Evolutionary conservation across 2,797 vertebrate genomes (phyloP).

Genomic region (Bradypodion pumilum): DNA sequence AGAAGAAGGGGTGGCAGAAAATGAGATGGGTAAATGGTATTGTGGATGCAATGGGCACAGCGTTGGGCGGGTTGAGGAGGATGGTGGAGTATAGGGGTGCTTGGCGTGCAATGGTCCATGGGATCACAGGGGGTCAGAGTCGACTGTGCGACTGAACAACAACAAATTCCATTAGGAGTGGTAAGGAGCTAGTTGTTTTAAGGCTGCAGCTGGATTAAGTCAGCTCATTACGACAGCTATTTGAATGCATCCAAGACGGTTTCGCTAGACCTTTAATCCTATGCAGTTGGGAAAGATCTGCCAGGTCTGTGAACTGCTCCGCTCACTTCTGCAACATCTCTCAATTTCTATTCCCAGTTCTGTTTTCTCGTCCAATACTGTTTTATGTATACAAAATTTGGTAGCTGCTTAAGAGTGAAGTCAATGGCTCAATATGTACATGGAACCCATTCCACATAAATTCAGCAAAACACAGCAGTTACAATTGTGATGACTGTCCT

Average conservation of each 20-base stretch:
- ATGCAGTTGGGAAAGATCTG: conserved; percentile 36
- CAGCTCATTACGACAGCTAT: conserved; percentile 13
- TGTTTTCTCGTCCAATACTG: conserved; percentile 44
- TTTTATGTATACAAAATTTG: conserved; percentile 54
- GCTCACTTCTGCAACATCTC: conserved; percentile 40
- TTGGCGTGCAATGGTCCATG: no score
- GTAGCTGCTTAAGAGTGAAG: conserved; percentile 65
- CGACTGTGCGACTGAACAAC: no score
- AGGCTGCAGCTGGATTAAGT: conserved; percentile 39
- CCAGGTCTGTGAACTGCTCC: conserved; percentile 38
- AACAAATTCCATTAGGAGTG: not conserved
- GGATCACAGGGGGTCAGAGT: no score
- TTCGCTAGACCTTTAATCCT: conserved; percentile 33
- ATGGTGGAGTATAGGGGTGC: no score
- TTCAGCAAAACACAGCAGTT: conserved; percentile 64
- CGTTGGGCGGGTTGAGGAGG: no score
- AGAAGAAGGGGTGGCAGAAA: no score
- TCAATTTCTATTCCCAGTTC: conserved; percentile 41
- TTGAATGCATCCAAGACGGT: conserved; percentile 32
- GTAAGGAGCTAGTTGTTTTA: not conserved
- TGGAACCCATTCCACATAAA: conserved; percentile 63
- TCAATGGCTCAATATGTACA: conserved; percentile 68
- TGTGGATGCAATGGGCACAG: no score
- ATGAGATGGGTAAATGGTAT: no score
- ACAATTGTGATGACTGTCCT: conserved; percentile 62